phyloP scores from a whole-genome alignment of 2,113 vertebrate species.

The Perca fluviatilis region DNA sequence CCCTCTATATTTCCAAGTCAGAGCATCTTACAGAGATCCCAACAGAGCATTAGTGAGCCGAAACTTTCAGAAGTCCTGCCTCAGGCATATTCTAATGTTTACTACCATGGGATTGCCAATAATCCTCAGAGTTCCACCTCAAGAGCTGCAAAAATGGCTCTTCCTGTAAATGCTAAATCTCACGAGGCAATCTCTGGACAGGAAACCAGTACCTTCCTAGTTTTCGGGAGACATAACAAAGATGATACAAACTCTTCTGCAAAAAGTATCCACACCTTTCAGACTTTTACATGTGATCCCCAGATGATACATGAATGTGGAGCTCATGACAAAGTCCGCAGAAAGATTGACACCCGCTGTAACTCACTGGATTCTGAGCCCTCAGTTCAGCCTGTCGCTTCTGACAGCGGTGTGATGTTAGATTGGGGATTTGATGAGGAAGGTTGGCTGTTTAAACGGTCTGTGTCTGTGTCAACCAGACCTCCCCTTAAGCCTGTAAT shows the following conservation, averaged over 20 bases:
- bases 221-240: constrained; percentile 89
- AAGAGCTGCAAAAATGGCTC: constrained; percentile 84
- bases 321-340: constrained; percentile 52
- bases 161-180: constrained; percentile 87
- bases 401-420: constrained; percentile 70
- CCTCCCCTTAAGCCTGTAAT: constrained; percentile 90
- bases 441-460: constrained; percentile 87
- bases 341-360: constrained; percentile 76
- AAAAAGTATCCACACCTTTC: constrained; percentile 80
- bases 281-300: constrained; percentile 73
- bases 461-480: constrained; percentile 88
- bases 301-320: constrained; percentile 52
- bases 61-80: constrained; percentile 79
- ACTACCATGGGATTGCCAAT: constrained; percentile 71
- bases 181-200: constrained; percentile 87
- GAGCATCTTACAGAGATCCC: constrained; percentile 69
- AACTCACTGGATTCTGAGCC: constrained; percentile 73
- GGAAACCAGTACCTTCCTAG: constrained; percentile 84
- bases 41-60: constrained; percentile 78
- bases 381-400: constrained; percentile 62
- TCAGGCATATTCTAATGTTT: constrained; percentile 71
- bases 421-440: constrained; percentile 86
- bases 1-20: constrained; percentile 74
- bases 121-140: constrained; percentile 79
- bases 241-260: constrained; percentile 85